phyloP scores from a whole-genome alignment of 2,888 invertebrate species.

The Selenia dentaria region DNA sequence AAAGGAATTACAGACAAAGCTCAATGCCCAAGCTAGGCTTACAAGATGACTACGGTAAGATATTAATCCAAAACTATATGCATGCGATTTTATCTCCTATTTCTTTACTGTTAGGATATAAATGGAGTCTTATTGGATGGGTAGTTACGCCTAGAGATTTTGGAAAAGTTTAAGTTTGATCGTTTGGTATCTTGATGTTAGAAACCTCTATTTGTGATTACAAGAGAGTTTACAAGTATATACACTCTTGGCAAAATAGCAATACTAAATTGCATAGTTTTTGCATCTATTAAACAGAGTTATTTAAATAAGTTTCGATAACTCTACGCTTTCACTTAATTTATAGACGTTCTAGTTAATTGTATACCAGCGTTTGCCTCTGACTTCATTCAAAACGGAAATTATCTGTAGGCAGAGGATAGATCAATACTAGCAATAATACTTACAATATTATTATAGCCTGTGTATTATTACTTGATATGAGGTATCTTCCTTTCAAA shows the following conservation, averaged over 20 bases:
- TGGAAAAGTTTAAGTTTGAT: constrained; percentile 14
- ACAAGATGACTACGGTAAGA: constrained; percentile 77
- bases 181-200: constrained; percentile 20
- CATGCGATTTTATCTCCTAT: constrained; percentile 4
- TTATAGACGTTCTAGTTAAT: too few relatives aligned
- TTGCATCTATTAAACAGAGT: background rate
- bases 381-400: too few relatives aligned
- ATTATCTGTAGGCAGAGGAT: too few relatives aligned
- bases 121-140: background rate
- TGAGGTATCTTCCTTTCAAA: too few relatives aligned
- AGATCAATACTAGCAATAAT: too few relatives aligned
- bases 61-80: too few relatives aligned
- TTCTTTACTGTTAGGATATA: background rate
- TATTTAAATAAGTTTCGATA: too few relatives aligned
- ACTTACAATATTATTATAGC: too few relatives aligned
- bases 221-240: constrained; percentile 16
- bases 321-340: too few relatives aligned
- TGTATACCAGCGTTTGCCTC: too few relatives aligned
- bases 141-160: background rate
- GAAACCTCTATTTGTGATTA: constrained; percentile 22
- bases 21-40: constrained; percentile 80
- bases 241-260: constrained; percentile 9
- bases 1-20: constrained; percentile 78
- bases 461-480: too few relatives aligned
- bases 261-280: background rate